Conservation (phyloP, 2,888 invertebrate genomes). For the Drosophila affinis region DNA sequence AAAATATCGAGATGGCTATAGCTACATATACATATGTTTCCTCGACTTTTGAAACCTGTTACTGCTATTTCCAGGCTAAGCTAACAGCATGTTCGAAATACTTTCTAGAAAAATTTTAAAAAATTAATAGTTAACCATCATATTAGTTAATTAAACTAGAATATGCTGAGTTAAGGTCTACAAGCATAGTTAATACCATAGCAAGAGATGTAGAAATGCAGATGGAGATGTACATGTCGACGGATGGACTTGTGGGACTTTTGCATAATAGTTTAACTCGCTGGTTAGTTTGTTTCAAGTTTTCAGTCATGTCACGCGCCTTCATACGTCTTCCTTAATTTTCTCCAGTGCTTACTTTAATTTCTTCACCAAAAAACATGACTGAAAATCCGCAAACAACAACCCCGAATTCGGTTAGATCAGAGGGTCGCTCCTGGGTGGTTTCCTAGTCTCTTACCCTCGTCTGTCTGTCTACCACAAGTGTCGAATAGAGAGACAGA, state of each 20-base stretch:
- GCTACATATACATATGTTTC: too few relatives aligned
- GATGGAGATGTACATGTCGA: conserved; percentile 20
- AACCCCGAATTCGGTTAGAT: conserved; percentile 18
- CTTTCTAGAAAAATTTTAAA: too few relatives aligned
- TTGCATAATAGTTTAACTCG: conserved; percentile 31
- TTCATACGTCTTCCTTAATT: conserved; percentile 2
- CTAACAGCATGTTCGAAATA: too few relatives aligned
- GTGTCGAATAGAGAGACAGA: conserved; percentile 37
- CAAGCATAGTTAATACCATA: too few relatives aligned
- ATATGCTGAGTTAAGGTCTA: too few relatives aligned
- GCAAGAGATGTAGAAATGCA: too few relatives aligned
- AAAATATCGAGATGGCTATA: too few relatives aligned
- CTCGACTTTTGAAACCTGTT: too few relatives aligned
- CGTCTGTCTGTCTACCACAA: conserved; percentile 15
- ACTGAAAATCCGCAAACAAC: conserved; percentile 24
- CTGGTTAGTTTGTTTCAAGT: conserved; percentile 17
- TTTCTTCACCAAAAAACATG: conserved; percentile 40
- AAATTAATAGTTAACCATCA: too few relatives aligned
- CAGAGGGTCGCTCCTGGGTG: background rate
- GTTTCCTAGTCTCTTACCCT: conserved; percentile 4
- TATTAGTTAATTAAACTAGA: too few relatives aligned
- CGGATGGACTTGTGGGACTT: conserved; percentile 22
- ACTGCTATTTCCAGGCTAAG: too few relatives aligned
- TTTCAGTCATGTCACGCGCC: conserved; percentile 41
- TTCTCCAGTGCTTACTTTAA: conserved; percentile 27